phyloP scores from a whole-genome alignment of 2,113 vertebrate species.

The Silurus glanis region DNA sequence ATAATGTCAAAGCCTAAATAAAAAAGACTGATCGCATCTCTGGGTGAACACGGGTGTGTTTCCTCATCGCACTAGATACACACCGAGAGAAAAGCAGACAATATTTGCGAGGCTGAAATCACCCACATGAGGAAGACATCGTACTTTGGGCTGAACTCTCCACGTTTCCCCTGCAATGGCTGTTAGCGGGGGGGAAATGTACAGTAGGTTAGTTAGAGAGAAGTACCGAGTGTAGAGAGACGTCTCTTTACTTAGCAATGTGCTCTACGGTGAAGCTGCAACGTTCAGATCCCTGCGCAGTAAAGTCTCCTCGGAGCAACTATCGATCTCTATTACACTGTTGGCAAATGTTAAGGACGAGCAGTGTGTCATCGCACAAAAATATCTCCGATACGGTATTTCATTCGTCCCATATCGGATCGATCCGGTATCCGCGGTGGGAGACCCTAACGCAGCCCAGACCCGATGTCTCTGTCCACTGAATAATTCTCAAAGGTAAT shows the following conservation, averaged over 20 bases:
- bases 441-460: slow-evolving; percentile 62
- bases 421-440: slow-evolving; percentile 55
- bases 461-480: slow-evolving; percentile 64
- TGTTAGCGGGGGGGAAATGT: slow-evolving; percentile 55
- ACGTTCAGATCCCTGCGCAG: slow-evolving; percentile 65
- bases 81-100: slow-evolving; percentile 41
- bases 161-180: slow-evolving; percentile 46
- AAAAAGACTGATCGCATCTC: slow-evolving; percentile 19
- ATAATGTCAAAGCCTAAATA: slow-evolving; percentile 4
- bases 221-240: slow-evolving; percentile 50
- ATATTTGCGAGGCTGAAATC: slow-evolving; percentile 41
- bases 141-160: slow-evolving; percentile 55
- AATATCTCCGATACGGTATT: slow-evolving; percentile 57
- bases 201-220: slow-evolving; percentile 39
- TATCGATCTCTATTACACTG: slow-evolving; percentile 59
- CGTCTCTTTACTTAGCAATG: slow-evolving; percentile 58
- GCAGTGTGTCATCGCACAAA: slow-evolving; percentile 65
- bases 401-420: slow-evolving; percentile 61
- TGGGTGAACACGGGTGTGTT: slow-evolving; percentile 39
- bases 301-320: slow-evolving; percentile 62
- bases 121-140: slow-evolving; percentile 50
- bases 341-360: slow-evolving; percentile 63
- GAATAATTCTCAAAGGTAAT: slow-evolving; percentile 68
- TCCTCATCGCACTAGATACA: slow-evolving; percentile 17
- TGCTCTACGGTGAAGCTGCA: slow-evolving; percentile 60